Base-by-base conservation (phyloP, 1,140 invertebrate species). In the Aphelinus atriplicis region DNA sequence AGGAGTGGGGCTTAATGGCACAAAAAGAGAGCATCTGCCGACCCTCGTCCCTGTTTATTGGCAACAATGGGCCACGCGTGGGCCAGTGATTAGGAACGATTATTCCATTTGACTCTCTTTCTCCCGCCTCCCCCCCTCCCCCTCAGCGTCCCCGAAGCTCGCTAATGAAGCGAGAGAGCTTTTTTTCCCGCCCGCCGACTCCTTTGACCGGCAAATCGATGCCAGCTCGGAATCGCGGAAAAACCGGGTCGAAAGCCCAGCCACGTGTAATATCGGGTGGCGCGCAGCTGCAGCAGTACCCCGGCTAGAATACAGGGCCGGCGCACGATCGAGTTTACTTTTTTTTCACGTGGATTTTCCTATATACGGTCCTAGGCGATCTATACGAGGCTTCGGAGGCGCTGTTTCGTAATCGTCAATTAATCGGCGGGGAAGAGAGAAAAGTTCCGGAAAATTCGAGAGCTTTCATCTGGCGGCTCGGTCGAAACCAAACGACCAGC, bases 171-270 rank as follows among this genome's bases (percentile, higher is more conserved):
- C 9, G 58, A 60, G 58, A 43, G 26, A 26, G 47, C 62, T 46
- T 46, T 43, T 50, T 47, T n/a, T 64, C 46, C 5, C 10, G 45
- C 62, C 10, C 1, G 5, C 5, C 45, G 7, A 1, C 47, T 43
- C n/a, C 46, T 46, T 46, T 45, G 43, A 45, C 46, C 61, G 58
- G 42, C 26, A 55, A 53, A 71, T 62, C 69, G 51, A 63, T 63
- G 42, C 58, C 7, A 3, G 5, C 43, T 48, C 4, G 26, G 26
- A 26, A 26, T 26, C 26, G 26, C 63, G 63, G 7, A 48, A 57
- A 69, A 71, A 62, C 50, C 48, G 9, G 69, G 69, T 71, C 69
- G 69, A 67, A 67, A 56, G 51, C 56, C 51, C 50, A 9, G 26
- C 26, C 26, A 0, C 0, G 26, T 26, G 26, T 26, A 53, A 6